phyloP scores from a whole-genome alignment of 2,113 vertebrate genomes.

The Microcebus ravelobensis region DNA sequence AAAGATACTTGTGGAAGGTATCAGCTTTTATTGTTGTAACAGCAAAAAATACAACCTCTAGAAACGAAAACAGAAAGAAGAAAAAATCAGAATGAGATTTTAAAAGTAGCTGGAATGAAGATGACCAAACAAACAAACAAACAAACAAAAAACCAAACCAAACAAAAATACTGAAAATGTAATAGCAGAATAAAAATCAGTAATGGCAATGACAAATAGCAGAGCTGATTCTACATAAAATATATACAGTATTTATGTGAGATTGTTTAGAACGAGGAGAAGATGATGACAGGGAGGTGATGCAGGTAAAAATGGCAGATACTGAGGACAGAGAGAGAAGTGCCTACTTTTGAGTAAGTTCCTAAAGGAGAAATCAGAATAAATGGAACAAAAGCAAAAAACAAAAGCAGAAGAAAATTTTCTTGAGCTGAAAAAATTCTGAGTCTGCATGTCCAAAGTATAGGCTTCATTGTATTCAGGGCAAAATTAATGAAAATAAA shows the following conservation, averaged over 20 bases:
- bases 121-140: neutral
- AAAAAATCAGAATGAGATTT: neutral
- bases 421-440: neutral
- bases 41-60: neutral
- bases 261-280: neutral
- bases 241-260: neutral
- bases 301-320: neutral
- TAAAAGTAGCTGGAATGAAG: neutral
- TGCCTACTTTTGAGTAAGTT: neutral
- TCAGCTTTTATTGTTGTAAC: neutral
- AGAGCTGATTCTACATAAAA: neutral
- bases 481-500: neutral
- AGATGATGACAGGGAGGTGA: neutral
- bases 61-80: neutral
- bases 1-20: neutral
- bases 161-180: neutral
- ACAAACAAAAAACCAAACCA: neutral
- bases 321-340: neutral
- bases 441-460: neutral
- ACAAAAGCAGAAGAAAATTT: neutral
- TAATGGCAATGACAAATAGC: neutral
- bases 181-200: neutral
- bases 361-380: neutral
- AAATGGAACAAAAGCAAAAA: neutral
- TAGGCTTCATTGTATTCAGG: neutral